Percentiles rank a stretch among this genome's conserved stretches.
phyloP scores from a whole-genome alignment of 2,113 vertebrate genomes.

The Leptocoma aspasia region DNA sequence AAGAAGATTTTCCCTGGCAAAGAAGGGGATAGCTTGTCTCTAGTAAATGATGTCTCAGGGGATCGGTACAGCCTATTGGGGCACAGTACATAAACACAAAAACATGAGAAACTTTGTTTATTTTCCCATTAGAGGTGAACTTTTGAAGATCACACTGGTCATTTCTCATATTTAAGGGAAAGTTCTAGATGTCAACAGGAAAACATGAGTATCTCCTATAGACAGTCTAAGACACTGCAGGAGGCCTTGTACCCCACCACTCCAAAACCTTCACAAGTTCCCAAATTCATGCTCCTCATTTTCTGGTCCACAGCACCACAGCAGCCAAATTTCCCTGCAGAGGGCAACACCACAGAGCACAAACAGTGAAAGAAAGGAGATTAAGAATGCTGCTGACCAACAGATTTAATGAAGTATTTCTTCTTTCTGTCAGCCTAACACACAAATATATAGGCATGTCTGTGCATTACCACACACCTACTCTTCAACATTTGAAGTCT shows the following conservation, averaged over 20 bases:
- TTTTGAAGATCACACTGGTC: neutral
- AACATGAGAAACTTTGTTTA: rapidly evolving
- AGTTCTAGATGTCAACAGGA: neutral
- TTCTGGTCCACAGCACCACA: neutral
- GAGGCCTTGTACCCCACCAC: neutral
- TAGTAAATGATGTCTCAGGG: neutral
- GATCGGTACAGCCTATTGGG: neutral
- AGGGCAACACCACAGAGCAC: neutral
- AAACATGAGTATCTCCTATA: neutral
- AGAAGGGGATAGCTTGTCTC: neutral
- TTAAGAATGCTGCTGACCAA: neutral
- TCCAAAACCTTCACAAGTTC: neutral
- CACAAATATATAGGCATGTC: neutral
- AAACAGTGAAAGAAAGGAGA: neutral
- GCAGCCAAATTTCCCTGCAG: neutral
- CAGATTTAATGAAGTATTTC: neutral
- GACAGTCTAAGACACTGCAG: neutral
- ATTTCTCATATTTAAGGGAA: neutral
- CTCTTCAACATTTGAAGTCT: neutral
- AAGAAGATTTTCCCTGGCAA: neutral
- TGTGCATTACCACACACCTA: neutral
- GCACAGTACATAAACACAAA: neutral
- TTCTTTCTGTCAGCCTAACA: neutral
- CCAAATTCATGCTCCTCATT: rapidly evolving
- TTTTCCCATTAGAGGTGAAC: neutral